phyloP scores from a whole-genome alignment of 2,888 invertebrate genomes.

The Pimpla rufipes region DNA sequence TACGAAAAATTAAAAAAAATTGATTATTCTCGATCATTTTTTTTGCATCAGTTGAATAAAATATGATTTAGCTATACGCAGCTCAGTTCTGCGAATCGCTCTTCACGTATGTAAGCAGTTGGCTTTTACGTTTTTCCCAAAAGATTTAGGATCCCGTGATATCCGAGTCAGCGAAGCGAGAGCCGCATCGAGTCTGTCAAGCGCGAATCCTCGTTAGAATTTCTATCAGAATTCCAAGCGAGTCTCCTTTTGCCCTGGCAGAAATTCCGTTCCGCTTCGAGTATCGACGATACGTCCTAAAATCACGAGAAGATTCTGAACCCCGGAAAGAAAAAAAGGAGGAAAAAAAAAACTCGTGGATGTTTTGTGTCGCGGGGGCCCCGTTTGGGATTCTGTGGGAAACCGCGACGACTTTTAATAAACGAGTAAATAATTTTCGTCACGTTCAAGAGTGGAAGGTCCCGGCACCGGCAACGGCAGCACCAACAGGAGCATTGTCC shows the following conservation, averaged over 20 bases:
- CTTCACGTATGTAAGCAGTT: constrained; percentile 45
- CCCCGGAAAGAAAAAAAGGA: too few relatives aligned
- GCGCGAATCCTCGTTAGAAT: constrained; percentile 52
- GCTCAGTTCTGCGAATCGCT: background rate
- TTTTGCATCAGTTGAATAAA: too few relatives aligned
- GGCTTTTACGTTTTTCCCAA: constrained; percentile 73
- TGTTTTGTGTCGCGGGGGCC: constrained; percentile 53
- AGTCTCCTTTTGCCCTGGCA: constrained; percentile 49
- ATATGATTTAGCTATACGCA: too few relatives aligned
- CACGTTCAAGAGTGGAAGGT: constrained; percentile 81
- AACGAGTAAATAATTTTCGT: constrained; percentile 85
- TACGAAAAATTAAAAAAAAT: too few relatives aligned
- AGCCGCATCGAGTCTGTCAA: constrained; percentile 38
- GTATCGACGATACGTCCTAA: constrained; percentile 26
- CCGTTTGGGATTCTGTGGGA: constrained; percentile 40
- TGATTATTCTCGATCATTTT: background rate
- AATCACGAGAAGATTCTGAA: constrained; percentile 52
- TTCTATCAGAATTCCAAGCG: constrained; percentile 62
- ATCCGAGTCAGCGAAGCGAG: constrained; percentile 71
- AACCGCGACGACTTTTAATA: constrained; percentile 78
- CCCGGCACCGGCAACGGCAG: constrained; percentile 37
- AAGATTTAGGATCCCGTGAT: constrained; percentile 74
- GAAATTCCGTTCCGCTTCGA: constrained; percentile 32
- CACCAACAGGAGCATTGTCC: constrained; percentile 61
- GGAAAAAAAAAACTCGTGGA: constrained; percentile 55